Evolutionary conservation across 2,113 vertebrate species (phyloP).

Genomic region (Okapia johnstoni): DNA sequence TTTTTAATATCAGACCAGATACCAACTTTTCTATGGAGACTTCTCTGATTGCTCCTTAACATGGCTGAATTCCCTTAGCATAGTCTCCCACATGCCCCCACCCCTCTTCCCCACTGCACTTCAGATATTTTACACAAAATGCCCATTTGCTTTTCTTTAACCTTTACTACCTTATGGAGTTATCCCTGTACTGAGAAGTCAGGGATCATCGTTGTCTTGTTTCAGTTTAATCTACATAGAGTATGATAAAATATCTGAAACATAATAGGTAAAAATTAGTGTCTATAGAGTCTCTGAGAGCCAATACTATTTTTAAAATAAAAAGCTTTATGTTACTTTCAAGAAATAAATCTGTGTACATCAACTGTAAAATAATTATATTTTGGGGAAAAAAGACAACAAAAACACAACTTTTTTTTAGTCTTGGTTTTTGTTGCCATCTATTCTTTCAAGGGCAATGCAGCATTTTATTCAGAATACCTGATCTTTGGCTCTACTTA

Average conservation of each 20-base stretch:
- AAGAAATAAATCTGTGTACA: neutral
- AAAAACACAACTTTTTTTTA: neutral
- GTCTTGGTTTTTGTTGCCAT: neutral
- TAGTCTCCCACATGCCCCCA: accelerated
- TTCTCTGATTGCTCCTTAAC: neutral
- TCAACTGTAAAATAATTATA: neutral
- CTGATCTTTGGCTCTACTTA: neutral
- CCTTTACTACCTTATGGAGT: neutral
- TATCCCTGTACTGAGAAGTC: neutral
- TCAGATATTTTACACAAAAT: neutral
- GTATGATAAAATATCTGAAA: neutral
- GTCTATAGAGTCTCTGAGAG: neutral
- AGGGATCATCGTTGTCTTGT: neutral
- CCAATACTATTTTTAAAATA: neutral
- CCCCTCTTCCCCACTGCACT: accelerated
- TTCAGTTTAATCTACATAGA: neutral
- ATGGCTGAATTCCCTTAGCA: neutral
- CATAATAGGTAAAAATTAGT: neutral
- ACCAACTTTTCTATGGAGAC: neutral
- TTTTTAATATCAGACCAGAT: neutral
- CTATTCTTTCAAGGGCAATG: neutral
- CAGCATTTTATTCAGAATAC: neutral
- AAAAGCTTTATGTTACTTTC: neutral
- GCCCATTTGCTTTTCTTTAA: neutral
- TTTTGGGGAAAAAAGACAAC: neutral